A percentile compares a stretch with the other conserved stretches of the same genome.
Conservation (phyloP, 2,797 vertebrate species). For the Schizothorax lantsangensis region DNA sequence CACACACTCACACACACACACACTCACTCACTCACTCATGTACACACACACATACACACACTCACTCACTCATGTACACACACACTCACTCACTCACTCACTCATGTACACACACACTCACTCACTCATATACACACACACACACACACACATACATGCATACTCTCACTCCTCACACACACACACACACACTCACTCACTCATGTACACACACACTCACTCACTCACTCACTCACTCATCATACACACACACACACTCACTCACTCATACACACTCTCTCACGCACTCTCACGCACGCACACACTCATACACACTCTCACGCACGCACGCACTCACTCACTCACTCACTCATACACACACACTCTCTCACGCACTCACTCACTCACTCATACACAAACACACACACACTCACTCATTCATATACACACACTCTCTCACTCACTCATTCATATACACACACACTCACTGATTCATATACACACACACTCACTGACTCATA, state of each 20-base stretch:
- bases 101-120: not conserved
- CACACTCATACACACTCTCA: too few species aligned
- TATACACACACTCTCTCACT: not conserved
- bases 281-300: too few species aligned
- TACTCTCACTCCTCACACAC: too few species aligned
- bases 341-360: not conserved
- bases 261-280: too few species aligned
- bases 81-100: not conserved
- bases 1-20: slow-evolving; percentile 5
- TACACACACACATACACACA: not conserved
- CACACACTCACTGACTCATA: not conserved
- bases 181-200: too few species aligned
- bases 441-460: too few species aligned
- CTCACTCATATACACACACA: too few species aligned
- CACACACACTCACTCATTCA: not conserved
- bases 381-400: not conserved
- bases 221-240: accelerated
- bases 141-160: too few species aligned
- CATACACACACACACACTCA: too few species aligned
- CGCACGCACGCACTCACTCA: not conserved
- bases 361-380: not conserved
- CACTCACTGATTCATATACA: too few species aligned
- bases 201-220: too few species aligned
- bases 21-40: not conserved
- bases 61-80: not conserved